Evolutionary conservation across 2,888 invertebrate genomes (phyloP).

Genomic region (Sinohyriopsis cumingii): DNA sequence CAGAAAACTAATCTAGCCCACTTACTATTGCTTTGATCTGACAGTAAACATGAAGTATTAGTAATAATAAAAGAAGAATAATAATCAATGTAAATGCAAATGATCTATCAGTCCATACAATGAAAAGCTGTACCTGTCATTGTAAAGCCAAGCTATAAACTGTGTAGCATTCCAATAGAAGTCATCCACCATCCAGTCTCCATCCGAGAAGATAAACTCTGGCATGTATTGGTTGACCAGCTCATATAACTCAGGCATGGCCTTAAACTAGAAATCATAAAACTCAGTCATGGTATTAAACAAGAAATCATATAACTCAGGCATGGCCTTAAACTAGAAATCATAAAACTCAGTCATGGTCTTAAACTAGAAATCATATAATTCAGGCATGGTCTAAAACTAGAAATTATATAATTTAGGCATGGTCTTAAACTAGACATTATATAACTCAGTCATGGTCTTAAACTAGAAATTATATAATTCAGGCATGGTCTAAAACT

Average conservation of each 20-base stretch:
- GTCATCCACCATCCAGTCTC: conserved; percentile 86
- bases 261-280: conserved; percentile 75
- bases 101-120: too few relatives aligned
- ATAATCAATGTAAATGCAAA: too few relatives aligned
- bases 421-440: conserved; percentile 72
- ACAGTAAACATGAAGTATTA: too few relatives aligned
- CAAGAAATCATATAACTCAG: conserved; percentile 81
- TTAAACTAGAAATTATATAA: conserved; percentile 78
- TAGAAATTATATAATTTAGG: conserved; percentile 81
- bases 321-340: conserved; percentile 64
- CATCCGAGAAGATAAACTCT: conserved; percentile 71
- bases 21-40: too few relatives aligned
- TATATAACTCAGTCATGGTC: conserved; percentile 80
- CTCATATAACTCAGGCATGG: conserved; percentile 82
- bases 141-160: conserved; percentile 73
- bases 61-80: too few relatives aligned
- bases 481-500: conserved; percentile 75
- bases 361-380: conserved; percentile 77
- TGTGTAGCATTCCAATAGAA: conserved; percentile 71
- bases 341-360: conserved; percentile 82
- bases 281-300: conserved; percentile 77
- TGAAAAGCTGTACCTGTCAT: conserved; percentile 64
- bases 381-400: conserved; percentile 76
- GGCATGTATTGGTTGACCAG: conserved; percentile 68
- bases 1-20: too few relatives aligned